These are phyloP conservation scores for Rhinolophus sinicus DNA, from an alignment of 2,113 vertebrate species.

Conservation along the genomic window DNA sequence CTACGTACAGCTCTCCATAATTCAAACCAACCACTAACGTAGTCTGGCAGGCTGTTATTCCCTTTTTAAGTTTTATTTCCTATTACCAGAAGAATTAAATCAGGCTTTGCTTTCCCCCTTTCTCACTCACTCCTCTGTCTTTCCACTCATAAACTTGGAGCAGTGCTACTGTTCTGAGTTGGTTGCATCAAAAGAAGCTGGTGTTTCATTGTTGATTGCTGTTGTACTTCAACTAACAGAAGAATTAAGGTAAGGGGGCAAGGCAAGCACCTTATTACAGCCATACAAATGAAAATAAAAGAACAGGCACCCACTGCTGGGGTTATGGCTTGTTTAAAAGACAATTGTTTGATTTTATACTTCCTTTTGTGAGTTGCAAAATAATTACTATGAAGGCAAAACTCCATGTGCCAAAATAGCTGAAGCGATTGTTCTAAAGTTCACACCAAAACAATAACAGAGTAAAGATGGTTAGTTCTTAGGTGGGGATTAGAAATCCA, in stretches of 20 bases:
- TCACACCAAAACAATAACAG: conserved; percentile 48
- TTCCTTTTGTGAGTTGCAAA: conserved; percentile 81
- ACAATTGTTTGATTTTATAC: conserved; percentile 83
- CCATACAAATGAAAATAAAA: conserved; percentile 59
- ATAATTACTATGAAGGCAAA: conserved; percentile 76
- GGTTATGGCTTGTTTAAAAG: conserved; percentile 72
- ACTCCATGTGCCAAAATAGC: conserved; percentile 75
- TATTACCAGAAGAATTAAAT: background rate
- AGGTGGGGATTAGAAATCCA: conserved; percentile 58
- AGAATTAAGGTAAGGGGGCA: background rate
- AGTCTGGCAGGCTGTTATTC: background rate
- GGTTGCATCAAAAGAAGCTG: background rate
- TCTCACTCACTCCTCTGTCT: background rate
- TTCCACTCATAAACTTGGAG: conserved; percentile 9
- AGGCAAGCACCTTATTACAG: background rate
- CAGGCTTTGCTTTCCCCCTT: background rate
- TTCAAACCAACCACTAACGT: background rate
- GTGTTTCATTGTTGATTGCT: background rate
- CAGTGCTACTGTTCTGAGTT: background rate
- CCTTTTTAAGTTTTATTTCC: conserved; percentile 5
- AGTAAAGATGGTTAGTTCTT: conserved; percentile 36
- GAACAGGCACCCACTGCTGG: conserved; percentile 52
- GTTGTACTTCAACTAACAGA: conserved; percentile 40
- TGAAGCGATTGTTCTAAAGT: conserved; percentile 74
- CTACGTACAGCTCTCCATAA: background rate